phyloP scores from a whole-genome alignment of 1,140 invertebrate species.

The Heliconius nattereri region DNA sequence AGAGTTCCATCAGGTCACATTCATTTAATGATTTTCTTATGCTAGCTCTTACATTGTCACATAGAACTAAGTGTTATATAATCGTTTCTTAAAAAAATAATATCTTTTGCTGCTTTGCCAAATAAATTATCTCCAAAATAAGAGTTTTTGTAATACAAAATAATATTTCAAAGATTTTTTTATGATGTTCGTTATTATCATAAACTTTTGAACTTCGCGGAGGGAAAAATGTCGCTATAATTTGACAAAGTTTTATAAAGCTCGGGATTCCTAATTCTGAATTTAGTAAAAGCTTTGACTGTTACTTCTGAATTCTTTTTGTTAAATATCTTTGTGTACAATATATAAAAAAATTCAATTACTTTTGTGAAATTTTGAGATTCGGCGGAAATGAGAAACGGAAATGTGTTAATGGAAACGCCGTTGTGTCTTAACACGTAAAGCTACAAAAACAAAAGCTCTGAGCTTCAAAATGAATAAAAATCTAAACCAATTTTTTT shows the following conservation, averaged over 20 bases:
- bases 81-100: neutral
- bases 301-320: neutral
- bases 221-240: neutral
- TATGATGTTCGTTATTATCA: slow-evolving; percentile 1
- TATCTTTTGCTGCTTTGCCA: neutral
- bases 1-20: neutral
- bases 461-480: too few relatives aligned
- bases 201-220: neutral
- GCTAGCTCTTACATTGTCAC: neutral
- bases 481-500: too few relatives aligned
- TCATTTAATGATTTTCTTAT: neutral
- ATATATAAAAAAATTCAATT: neutral
- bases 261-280: neutral
- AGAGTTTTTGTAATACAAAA: neutral
- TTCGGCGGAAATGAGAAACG: too few relatives aligned
- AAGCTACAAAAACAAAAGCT: too few relatives aligned
- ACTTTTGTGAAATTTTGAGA: too few relatives aligned
- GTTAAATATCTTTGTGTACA: neutral
- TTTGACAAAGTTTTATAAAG: neutral
- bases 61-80: neutral
- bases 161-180: neutral
- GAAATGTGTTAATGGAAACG: too few relatives aligned
- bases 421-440: too few relatives aligned
- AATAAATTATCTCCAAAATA: neutral
- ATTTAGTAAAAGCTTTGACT: neutral